Evolutionary conservation across 1,140 invertebrate genomes (phyloP), one percentile per base, ranked within the genome.

Genomic region (Amphibalanus amphitrite): DNA sequence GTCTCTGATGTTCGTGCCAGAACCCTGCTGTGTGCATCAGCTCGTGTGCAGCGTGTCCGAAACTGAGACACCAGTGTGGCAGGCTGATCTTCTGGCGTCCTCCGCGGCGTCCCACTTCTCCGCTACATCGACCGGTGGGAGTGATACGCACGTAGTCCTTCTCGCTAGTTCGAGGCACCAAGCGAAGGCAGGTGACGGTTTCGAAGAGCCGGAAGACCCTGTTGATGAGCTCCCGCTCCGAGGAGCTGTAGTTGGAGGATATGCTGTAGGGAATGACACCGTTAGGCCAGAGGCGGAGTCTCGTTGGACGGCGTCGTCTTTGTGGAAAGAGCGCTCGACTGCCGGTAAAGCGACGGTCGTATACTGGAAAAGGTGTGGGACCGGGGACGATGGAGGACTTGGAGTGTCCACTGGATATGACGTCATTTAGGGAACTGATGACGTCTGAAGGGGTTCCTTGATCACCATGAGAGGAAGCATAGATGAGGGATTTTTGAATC

Each of bases 1-100:
- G 80, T 6, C 81, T 75, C 69, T 79, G 79, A 75, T 82, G 81
- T 70, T 82, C 81, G 72, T 82, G 81, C 74, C 76, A 80, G 74
- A 82, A 81, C 0, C 81, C 81, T 15, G 82, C 73, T 26, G 78
- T 75, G 73, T 82, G 81, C 17, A 78, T 76, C 68, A 81, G 74
- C 72, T 81, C 80, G 74, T 81, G 80, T 20, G 47, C 47, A 20
- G 20, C 47, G 47, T 59, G 10, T 8, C 47, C 47, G 47, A 59
- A 59, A 20, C 20, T 59, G 47, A 59, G 47, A 20, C 47, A 59
- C 47, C 47, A 59, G 47, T 59, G 47, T 1, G 47, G 47, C 6
- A 59, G 10, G 47, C 47, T 59, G 47, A 59, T 59, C 1, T 20
- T 13, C 47, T 59, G 47, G 10, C 47, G 6, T 1, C 47, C 47